A percentile compares a stretch with the other conserved stretches of the same genome.
Conservation (phyloP, 2,888 invertebrate species). For the Penaeus monodon region DNA sequence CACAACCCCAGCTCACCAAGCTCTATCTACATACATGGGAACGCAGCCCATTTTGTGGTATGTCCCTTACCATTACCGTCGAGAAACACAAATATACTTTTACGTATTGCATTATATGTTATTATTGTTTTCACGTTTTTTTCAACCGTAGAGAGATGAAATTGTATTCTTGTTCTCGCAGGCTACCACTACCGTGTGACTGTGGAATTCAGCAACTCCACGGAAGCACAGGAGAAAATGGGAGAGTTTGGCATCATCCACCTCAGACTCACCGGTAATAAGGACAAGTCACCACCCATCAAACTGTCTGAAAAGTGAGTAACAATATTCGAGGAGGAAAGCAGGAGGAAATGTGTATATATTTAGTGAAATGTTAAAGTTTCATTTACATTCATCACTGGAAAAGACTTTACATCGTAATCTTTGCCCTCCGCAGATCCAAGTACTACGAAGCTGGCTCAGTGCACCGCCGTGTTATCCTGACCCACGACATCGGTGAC, state of each 20-base stretch:
- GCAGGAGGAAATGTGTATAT: neutral
- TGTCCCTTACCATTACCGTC: neutral
- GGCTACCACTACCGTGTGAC: conserved; percentile 61
- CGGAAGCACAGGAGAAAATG: conserved; percentile 40
- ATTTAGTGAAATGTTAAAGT: neutral
- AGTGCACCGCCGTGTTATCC: conserved; percentile 42
- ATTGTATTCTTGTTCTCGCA: conserved; percentile 3
- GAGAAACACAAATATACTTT: no score
- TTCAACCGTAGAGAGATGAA: neutral
- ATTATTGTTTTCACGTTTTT: no score
- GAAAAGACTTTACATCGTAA: neutral
- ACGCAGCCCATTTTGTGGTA: conserved; percentile 59
- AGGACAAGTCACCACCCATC: conserved; percentile 41
- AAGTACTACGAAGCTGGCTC: conserved; percentile 52
- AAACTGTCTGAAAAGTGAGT: conserved; percentile 56
- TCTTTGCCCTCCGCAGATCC: conserved; percentile 28
- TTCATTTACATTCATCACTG: neutral
- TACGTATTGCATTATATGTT: no score
- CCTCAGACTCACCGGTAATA: conserved; percentile 46
- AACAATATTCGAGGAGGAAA: no score
- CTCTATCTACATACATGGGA: conserved; percentile 52
- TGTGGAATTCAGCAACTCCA: conserved; percentile 51
- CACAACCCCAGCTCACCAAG: conserved; percentile 19
- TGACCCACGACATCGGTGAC: conserved; percentile 50
- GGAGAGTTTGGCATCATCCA: conserved; percentile 63